Evolutionary conservation across 2,888 invertebrate genomes (phyloP), one percentile per base, ranked within the genome.

Genomic region (Lasioglossum malachurum): DNA sequence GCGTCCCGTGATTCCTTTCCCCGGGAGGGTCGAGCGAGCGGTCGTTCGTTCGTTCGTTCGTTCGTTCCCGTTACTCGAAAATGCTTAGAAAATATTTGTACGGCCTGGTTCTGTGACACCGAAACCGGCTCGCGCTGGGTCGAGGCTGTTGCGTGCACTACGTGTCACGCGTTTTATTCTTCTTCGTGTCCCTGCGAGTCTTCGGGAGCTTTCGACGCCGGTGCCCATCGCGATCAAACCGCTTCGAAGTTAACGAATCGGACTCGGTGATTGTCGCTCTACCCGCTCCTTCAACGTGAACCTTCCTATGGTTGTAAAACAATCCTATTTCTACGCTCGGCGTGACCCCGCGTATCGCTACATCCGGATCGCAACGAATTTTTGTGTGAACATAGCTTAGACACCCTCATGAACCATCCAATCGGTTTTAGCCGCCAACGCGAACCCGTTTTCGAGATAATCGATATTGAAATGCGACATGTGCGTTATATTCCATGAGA

Each of bases 81-180:
- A 89, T 83, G 76, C 73, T 79, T 79, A 79, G 84, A 88, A 87
- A 88, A 88, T 87, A 89, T 88, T 88, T 86, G 84, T 71, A 83
- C 83, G 83, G 57, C 81, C 86, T 83, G 82, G 84, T 90, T 90
- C 69, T 80, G 77, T 82, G 81, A 83, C 87, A 83, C 80, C 80
- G 73, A 90, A 85, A 87, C 76, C 19, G 64, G 64, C 64, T 27
- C 60, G 14, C 16, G 38, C 16, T 31, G 69, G 23, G 23, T 44
- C 60, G 2, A 53, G 31, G 16, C 1, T 16, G 27, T 69, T 75
- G 64, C 64, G 38, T 57, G n/a, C 8, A 10, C 46, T 46, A 16
- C 31, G 64, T 31, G 35, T 67, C 16, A 7, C 35, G 27, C 64
- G 64, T 67, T 38, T 0, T 5, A 14, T n/a, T 41, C 23, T 35